Base-by-base conservation (phyloP, 2,797 vertebrate species). In the Spondyliosoma cantharus region DNA sequence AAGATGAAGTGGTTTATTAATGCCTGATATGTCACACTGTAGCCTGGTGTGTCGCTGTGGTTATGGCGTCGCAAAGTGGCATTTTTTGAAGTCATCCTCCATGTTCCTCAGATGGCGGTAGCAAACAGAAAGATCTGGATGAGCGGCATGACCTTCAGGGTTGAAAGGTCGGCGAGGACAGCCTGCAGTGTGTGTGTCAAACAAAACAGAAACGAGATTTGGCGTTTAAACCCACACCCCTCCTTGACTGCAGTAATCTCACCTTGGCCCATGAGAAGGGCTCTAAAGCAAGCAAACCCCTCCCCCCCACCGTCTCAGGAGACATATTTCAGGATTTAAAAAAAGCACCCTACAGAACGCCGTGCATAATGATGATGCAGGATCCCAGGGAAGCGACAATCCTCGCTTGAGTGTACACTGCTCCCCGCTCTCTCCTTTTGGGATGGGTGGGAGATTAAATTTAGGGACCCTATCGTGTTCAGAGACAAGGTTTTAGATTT, bases 41-140 rank as follows among this genome's bases (percentile, higher is more conserved):
- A 60, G 25, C 17, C 42, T 57, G 52, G 54, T 17, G 27, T 60
- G 68, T 70, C 46, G 61, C 86, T 81, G 91, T 78, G 82, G 81
- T 86, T 88, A 87, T 91, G 90, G 88, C 88, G 65, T 60, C 69
- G 71, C 78, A 76, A 43, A 65, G 79, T 81, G 85, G 81, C 78
- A 32, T 80, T 81, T 81, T 66, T 58, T 50, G n/a, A n/a, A 12
- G 19, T 61, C 16, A 43, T 69, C 67, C 45, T 74, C 53, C 22
- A 1, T 1, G 7, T 66, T 69, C 78, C 92, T 97, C 94, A 99
- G 91, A 96, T 95, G 86, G 96, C 90, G 62, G 96, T 97, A 76
- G 97, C 97, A 75, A 98, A 99, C 27, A 99, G 94, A 91, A 99
- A 98, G 94, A 99, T 97, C 87, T 99, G 98, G 93, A 99, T 97